Evolutionary conservation across 2,113 vertebrate species (phyloP).

Genomic region (Protobothrops mucrosquamatus): DNA sequence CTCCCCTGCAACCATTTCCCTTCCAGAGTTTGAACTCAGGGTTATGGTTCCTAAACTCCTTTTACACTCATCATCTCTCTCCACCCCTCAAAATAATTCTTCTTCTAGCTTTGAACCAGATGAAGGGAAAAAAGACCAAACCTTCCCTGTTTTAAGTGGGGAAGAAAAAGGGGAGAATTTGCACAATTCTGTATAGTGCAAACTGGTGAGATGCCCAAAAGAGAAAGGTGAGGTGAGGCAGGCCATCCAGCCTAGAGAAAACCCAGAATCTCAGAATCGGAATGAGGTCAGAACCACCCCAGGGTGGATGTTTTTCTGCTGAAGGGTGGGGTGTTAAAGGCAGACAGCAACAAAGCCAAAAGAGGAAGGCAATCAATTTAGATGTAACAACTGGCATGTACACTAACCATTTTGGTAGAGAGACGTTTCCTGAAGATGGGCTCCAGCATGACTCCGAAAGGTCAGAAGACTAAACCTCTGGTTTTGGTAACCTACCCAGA

Average conservation of each 20-base stretch:
- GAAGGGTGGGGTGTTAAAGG: neutral
- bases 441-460: too few species aligned
- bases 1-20: neutral
- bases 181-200: neutral
- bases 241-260: neutral
- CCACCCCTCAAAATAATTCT: neutral
- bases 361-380: neutral
- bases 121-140: neutral
- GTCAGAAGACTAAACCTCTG: too few species aligned
- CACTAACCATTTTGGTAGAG: neutral
- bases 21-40: neutral
- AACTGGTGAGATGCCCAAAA: neutral
- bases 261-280: neutral
- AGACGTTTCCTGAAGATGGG: too few species aligned
- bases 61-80: neutral
- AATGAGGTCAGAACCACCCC: neutral
- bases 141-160: neutral
- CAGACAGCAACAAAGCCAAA: neutral
- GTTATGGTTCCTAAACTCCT: neutral
- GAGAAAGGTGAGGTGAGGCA: neutral
- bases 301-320: neutral
- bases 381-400: neutral
- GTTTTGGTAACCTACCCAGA: too few species aligned
- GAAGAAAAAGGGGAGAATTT: neutral
- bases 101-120: neutral